phyloP scores from a whole-genome alignment of 2,888 invertebrate genomes.

The Pandemis corylana region DNA sequence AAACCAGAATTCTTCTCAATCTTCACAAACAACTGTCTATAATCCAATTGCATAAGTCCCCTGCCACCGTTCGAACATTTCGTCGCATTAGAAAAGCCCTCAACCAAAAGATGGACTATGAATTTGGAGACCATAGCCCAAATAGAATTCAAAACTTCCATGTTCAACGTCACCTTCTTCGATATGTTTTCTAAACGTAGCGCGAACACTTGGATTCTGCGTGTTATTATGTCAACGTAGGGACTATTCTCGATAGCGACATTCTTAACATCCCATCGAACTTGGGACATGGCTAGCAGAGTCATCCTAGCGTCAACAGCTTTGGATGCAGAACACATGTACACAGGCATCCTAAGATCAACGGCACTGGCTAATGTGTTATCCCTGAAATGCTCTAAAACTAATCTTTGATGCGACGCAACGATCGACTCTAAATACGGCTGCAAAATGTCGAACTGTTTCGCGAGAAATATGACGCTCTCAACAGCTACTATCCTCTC shows the following conservation, averaged over 20 bases:
- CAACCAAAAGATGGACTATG: slow-evolving; percentile 94
- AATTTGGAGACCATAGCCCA: slow-evolving; percentile 96
- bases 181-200: slow-evolving; percentile 90
- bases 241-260: slow-evolving; percentile 97
- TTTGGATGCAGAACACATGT: slow-evolving; percentile 93
- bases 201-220: slow-evolving; percentile 91
- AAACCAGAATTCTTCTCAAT: slow-evolving; percentile 93
- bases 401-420: slow-evolving; percentile 87
- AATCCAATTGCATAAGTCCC: slow-evolving; percentile 99
- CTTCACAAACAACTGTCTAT: slow-evolving; percentile 96
- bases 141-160: slow-evolving; percentile 87
- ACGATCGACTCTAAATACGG: slow-evolving; percentile 94
- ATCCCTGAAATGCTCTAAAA: slow-evolving; percentile 89
- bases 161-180: slow-evolving; percentile 88
- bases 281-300: slow-evolving; percentile 94
- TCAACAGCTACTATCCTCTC: slow-evolving; percentile 97
- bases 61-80: slow-evolving; percentile 98
- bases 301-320: slow-evolving; percentile 91
- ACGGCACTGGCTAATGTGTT: slow-evolving; percentile 89
- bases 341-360: slow-evolving; percentile 93
- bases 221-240: slow-evolving; percentile 92
- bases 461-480: slow-evolving; percentile 95
- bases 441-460: slow-evolving; percentile 93
- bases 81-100: slow-evolving; percentile 95
- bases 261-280: slow-evolving; percentile 97